A percentile compares a stretch with the other conserved stretches of the same genome.
Evolutionary conservation across 2,888 invertebrate species (phyloP).

Genomic region (Mesopsocus fuscifrons): DNA sequence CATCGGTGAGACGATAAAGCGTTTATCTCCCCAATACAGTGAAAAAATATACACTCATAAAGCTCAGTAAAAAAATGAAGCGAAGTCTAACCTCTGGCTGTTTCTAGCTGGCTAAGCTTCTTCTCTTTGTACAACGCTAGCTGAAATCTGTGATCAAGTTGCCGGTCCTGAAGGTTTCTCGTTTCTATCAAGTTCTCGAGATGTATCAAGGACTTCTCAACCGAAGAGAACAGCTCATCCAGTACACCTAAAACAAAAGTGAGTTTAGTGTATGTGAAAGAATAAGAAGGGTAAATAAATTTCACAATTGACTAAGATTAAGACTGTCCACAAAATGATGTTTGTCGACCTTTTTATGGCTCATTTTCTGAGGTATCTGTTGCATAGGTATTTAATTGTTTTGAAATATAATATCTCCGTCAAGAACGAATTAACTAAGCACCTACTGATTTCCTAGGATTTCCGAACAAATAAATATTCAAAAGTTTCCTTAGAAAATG

Average conservation of each 20-base stretch:
- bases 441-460: too few relatives aligned
- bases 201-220: constrained; percentile 41
- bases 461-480: too few relatives aligned
- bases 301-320: background rate
- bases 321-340: too few relatives aligned
- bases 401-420: too few relatives aligned
- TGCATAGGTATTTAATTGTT: too few relatives aligned
- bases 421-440: too few relatives aligned
- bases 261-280: background rate
- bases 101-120: constrained; percentile 35
- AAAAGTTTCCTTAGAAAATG: constrained; percentile 1
- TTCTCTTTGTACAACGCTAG: constrained; percentile 49
- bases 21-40: too few relatives aligned
- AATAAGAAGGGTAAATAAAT: background rate
- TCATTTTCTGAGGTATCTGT: too few relatives aligned
- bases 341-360: too few relatives aligned
- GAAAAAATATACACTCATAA: background rate
- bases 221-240: constrained; percentile 36
- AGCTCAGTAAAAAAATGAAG: constrained; percentile 10
- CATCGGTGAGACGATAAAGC: too few relatives aligned
- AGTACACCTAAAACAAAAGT: constrained; percentile 24
- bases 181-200: constrained; percentile 50
- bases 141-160: constrained; percentile 50
- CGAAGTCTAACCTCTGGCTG: constrained; percentile 39
- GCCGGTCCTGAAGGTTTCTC: constrained; percentile 46